Evolutionary conservation across 2,888 invertebrate species (phyloP).

Genomic region (Mythimna loreyi): DNA sequence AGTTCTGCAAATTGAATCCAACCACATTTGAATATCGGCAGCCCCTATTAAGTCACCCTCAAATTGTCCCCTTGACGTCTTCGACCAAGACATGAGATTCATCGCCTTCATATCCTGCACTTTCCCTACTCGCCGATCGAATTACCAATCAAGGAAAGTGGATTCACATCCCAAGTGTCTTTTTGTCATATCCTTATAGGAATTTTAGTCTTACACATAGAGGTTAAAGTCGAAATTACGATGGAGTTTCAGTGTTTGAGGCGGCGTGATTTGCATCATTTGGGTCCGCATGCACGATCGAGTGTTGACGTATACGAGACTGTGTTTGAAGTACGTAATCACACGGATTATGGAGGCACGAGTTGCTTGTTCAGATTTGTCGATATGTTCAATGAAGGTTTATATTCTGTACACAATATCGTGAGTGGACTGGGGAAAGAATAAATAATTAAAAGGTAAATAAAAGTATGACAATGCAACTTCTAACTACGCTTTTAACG

Average conservation of each 20-base stretch:
- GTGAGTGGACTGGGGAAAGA: background rate
- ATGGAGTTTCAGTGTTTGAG: slow-evolving; percentile 39
- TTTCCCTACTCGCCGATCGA: slow-evolving; percentile 74
- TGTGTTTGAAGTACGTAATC: slow-evolving; percentile 45
- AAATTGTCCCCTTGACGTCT: slow-evolving; percentile 41
- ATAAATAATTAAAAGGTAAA: background rate
- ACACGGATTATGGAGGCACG: slow-evolving; percentile 40
- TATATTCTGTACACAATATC: slow-evolving; percentile 7
- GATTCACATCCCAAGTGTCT: slow-evolving; percentile 59
- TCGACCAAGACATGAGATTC: slow-evolving; percentile 55
- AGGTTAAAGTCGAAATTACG: slow-evolving; percentile 20
- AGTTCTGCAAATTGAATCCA: slow-evolving; percentile 59
- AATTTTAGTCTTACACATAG: slow-evolving; percentile 38
- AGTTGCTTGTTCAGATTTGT: slow-evolving; percentile 36
- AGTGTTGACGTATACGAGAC: slow-evolving; percentile 46
- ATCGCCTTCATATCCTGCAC: slow-evolving; percentile 72
- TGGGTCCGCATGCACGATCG: slow-evolving; percentile 47
- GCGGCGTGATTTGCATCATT: slow-evolving; percentile 60
- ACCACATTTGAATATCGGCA: slow-evolving; percentile 47
- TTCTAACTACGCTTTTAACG: background rate
- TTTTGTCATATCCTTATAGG: slow-evolving; percentile 24
- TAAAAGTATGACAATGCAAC: background rate
- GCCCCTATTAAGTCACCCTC: slow-evolving; percentile 47
- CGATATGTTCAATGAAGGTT: slow-evolving; percentile 23
- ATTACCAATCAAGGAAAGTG: slow-evolving; percentile 79